These are phyloP conservation scores for Ganaspis brasiliensis DNA, from an alignment of 2,888 invertebrate species.

Conservation along the genomic window DNA sequence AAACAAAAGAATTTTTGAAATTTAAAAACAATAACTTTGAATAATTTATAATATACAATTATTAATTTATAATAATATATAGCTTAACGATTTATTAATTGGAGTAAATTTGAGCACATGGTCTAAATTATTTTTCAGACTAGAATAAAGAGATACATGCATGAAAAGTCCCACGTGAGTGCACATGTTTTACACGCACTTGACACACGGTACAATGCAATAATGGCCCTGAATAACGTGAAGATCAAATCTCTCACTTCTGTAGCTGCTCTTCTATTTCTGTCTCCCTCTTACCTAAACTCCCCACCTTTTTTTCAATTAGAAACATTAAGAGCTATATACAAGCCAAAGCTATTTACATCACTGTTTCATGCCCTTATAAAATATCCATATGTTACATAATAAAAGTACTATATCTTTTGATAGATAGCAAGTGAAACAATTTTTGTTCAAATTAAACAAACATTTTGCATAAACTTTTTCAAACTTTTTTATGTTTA, in stretches of 20 bases:
- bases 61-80: too few relatives aligned
- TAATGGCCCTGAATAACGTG: conserved; percentile 49
- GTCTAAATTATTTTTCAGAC: not conserved
- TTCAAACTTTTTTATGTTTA: too few relatives aligned
- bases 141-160: not conserved
- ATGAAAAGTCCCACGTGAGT: conserved; percentile 1
- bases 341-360: not conserved
- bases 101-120: not conserved
- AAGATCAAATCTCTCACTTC: conserved; percentile 27
- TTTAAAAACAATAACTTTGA: too few relatives aligned
- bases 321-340: conserved; percentile 3
- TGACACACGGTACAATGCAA: conserved; percentile 51
- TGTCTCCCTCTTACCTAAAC: not conserved
- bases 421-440: too few relatives aligned
- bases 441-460: too few relatives aligned
- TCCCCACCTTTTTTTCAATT: conserved; percentile 6
- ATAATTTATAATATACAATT: too few relatives aligned
- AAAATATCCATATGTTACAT: not conserved
- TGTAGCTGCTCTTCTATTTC: conserved; percentile 17
- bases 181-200: conserved; percentile 46
- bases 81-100: too few relatives aligned
- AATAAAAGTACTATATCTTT: too few relatives aligned
- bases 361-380: not conserved
- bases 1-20: too few relatives aligned
- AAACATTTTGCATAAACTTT: too few relatives aligned